These are phyloP conservation scores for Papilio demoleus DNA, from an alignment of 2,888 invertebrate species.

Conservation along the genomic window DNA sequence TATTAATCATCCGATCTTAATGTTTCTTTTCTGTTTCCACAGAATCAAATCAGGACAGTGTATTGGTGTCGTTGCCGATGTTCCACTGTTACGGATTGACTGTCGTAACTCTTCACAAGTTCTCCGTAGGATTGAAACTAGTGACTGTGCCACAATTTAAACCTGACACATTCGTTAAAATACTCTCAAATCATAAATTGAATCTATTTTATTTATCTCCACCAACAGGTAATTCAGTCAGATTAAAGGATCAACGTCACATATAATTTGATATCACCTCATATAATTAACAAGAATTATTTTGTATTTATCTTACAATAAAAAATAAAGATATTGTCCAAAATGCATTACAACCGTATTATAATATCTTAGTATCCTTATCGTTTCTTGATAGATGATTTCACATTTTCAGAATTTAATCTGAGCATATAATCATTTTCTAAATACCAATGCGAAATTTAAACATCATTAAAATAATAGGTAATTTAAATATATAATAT, in stretches of 20 bases:
- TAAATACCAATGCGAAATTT: too few relatives aligned
- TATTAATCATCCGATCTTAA: too few relatives aligned
- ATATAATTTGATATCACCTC: too few relatives aligned
- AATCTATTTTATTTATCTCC: conserved; percentile 88
- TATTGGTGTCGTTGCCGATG: conserved; percentile 87
- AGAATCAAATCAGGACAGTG: conserved; percentile 82
- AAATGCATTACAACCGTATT: too few relatives aligned
- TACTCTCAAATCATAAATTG: conserved; percentile 77
- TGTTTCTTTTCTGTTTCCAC: conserved; percentile 39
- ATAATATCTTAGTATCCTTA: too few relatives aligned
- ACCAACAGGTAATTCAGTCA: conserved; percentile 86
- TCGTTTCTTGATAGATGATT: too few relatives aligned
- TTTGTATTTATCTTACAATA: too few relatives aligned
- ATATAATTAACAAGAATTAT: too few relatives aligned
- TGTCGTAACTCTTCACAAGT: conserved; percentile 79
- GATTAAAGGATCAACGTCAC: too few relatives aligned
- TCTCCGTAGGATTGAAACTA: conserved; percentile 84
- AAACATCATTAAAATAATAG: background rate
- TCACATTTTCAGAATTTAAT: too few relatives aligned
- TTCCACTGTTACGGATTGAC: conserved; percentile 90
- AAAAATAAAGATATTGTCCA: too few relatives aligned
- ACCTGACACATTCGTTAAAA: conserved; percentile 79
- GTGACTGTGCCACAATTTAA: conserved; percentile 89
- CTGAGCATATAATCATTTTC: too few relatives aligned
- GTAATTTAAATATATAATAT: background rate